phyloP scores from a whole-genome alignment of 2,888 invertebrate genomes.

The Drosophila cognata region DNA sequence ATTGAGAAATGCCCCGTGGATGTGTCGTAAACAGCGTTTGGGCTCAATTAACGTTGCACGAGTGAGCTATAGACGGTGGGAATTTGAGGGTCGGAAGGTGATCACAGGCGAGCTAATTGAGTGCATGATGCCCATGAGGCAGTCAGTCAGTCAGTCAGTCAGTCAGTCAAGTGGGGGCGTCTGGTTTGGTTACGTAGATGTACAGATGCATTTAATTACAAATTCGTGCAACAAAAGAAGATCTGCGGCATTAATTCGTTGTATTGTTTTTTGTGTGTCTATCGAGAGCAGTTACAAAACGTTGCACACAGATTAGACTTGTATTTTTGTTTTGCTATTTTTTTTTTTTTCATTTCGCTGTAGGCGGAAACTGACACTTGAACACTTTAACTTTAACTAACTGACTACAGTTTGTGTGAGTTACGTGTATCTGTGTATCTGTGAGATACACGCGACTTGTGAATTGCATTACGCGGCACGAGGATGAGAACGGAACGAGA shows the following conservation, averaged over 20 bases:
- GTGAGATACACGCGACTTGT: constrained; percentile 38
- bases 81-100: background rate
- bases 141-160: constrained; percentile 3
- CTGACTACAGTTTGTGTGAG: constrained; percentile 21
- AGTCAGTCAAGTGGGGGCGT: constrained; percentile 23
- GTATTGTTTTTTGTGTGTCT: constrained; percentile 21
- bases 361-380: constrained; percentile 71
- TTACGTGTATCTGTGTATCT: constrained; percentile 54
- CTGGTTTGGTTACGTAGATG: constrained; percentile 25
- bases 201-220: constrained; percentile 13
- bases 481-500: constrained; percentile 20
- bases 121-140: constrained; percentile 26
- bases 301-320: constrained; percentile 34
- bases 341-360: constrained; percentile 14
- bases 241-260: constrained; percentile 28
- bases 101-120: constrained; percentile 49
- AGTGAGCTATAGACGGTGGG: background rate
- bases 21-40: constrained; percentile 13
- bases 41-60: constrained; percentile 36
- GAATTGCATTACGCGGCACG: constrained; percentile 44
- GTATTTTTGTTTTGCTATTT: constrained; percentile 6
- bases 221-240: constrained; percentile 10
- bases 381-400: constrained; percentile 36
- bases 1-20: constrained; percentile 28
- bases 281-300: constrained; percentile 33